phyloP scores from a whole-genome alignment of 2,797 vertebrate genomes.

The Pipistrellus nathusii region DNA sequence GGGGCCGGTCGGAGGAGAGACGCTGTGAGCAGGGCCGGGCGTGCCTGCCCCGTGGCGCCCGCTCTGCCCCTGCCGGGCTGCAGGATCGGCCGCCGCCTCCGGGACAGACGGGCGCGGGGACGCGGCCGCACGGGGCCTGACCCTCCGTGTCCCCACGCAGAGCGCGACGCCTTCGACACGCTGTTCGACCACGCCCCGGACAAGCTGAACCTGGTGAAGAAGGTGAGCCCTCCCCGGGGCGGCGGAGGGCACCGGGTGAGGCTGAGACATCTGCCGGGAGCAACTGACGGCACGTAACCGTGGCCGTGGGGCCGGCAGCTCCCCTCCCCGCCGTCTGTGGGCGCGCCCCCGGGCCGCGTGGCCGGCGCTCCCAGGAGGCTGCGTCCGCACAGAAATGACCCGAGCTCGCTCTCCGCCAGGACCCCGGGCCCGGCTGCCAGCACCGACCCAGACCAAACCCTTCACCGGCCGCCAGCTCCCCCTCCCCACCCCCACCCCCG shows the following conservation, averaged over 20 bases:
- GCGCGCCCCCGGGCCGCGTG: too few relatives aligned
- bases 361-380: too few relatives aligned
- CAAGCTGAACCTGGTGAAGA: slow-evolving; percentile 98
- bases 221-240: slow-evolving; percentile 87
- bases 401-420: neutral
- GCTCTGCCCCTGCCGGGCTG: neutral
- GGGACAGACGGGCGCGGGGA: neutral
- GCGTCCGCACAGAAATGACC: too few relatives aligned
- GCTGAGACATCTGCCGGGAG: too few relatives aligned
- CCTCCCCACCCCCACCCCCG: too few relatives aligned
- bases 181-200: slow-evolving; percentile 97
- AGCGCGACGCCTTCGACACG: slow-evolving; percentile 97
- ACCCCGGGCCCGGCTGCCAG: neutral
- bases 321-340: too few relatives aligned
- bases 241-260: too few relatives aligned
- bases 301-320: too few relatives aligned
- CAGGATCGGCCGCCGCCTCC: too few relatives aligned
- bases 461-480: neutral
- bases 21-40: too few relatives aligned
- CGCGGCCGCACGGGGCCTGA: neutral
- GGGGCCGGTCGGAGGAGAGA: too few relatives aligned
- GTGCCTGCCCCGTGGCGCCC: fast-evolving
- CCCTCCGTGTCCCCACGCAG: slow-evolving; percentile 82
- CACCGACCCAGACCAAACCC: fast-evolving
- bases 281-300: fast-evolving